These are phyloP conservation scores for Barypeithes pellucidus DNA, from an alignment of 2,888 invertebrate species.

Conservation along the genomic window DNA sequence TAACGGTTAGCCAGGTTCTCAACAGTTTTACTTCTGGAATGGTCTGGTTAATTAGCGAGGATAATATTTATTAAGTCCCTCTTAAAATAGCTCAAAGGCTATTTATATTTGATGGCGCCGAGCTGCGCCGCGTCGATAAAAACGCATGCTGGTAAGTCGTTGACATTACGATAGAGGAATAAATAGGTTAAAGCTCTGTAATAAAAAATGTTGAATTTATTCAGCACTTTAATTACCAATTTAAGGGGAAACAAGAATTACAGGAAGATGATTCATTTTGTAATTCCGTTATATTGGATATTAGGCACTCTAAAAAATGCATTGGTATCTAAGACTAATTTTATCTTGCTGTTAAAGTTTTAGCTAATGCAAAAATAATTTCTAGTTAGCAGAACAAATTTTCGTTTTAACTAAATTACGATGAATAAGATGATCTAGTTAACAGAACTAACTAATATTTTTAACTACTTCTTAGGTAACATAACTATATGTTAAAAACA, in stretches of 20 bases:
- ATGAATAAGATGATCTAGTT: too few species aligned
- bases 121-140: conserved; percentile 11
- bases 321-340: too few species aligned
- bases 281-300: too few species aligned
- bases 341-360: too few species aligned
- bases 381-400: too few species aligned
- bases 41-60: conserved; percentile 40
- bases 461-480: too few species aligned
- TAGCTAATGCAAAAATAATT: too few species aligned
- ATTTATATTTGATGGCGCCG: conserved; percentile 29
- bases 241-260: background rate
- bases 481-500: too few species aligned
- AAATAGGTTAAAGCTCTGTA: conserved; percentile 6
- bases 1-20: conserved; percentile 10
- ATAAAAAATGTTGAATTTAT: background rate
- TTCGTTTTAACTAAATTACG: too few species aligned
- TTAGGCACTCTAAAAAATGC: too few species aligned
- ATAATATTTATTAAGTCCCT: conserved; percentile 36
- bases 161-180: conserved; percentile 31
- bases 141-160: conserved; percentile 20
- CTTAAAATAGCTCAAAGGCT: conserved; percentile 35
- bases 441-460: too few species aligned
- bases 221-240: background rate
- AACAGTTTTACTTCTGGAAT: conserved; percentile 27
- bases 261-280: too few species aligned